A percentile compares a stretch with the other conserved stretches of the same genome.
Evolutionary conservation across 2,797 vertebrate species (phyloP).

Genomic region (Knipowitschia caucasica): DNA sequence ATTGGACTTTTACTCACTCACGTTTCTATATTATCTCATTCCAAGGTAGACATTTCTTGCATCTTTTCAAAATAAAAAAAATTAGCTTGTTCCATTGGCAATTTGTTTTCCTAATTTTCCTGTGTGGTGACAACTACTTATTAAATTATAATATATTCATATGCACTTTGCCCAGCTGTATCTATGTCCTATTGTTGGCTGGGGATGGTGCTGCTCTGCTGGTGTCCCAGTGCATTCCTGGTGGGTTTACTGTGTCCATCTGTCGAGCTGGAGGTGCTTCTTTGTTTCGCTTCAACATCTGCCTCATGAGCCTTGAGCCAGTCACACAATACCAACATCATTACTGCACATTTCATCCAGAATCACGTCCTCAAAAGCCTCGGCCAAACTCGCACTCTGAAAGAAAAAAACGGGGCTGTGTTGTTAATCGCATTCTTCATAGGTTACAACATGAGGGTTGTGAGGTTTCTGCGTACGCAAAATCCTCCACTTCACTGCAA

Average conservation of each 20-base stretch:
- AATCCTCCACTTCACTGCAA: neutral
- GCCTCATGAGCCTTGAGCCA: constrained; percentile 42
- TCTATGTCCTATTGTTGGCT: constrained; percentile 18
- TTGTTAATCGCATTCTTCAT: constrained; percentile 3
- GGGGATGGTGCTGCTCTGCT: constrained; percentile 28
- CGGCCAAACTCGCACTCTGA: neutral
- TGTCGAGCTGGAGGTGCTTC: constrained; percentile 68
- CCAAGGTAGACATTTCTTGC: too few relatives aligned
- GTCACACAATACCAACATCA: constrained; percentile 11
- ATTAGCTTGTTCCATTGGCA: too few relatives aligned
- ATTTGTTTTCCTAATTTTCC: too few relatives aligned
- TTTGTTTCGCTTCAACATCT: constrained; percentile 73
- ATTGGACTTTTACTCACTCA: too few relatives aligned
- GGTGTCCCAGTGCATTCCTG: constrained; percentile 36
- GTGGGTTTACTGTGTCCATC: constrained; percentile 36
- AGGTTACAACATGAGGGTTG: constrained; percentile 5
- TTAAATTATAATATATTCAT: neutral
- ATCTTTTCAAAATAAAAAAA: neutral
- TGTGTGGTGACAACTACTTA: neutral
- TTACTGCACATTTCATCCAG: constrained; percentile 6
- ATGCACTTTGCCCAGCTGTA: neutral
- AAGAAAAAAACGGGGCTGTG: neutral
- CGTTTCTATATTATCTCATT: too few relatives aligned
- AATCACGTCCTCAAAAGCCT: neutral
- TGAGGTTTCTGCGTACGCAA: neutral